Conservation (phyloP, 2,113 vertebrate genomes). For the Abramis brama region DNA sequence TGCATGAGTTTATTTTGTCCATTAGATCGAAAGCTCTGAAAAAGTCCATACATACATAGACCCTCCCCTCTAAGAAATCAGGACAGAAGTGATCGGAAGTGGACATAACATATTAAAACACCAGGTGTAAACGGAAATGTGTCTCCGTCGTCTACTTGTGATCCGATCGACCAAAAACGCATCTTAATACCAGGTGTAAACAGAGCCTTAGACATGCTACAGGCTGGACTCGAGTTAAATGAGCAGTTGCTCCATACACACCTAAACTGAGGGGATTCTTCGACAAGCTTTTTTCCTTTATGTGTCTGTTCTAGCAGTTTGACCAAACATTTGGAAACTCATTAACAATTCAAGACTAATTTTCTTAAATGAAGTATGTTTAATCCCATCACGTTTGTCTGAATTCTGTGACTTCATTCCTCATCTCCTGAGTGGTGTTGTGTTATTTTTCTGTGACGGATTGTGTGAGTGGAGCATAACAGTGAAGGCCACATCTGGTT, state of each 20-base stretch:
- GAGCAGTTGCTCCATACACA: background rate
- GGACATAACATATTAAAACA: too few relatives aligned
- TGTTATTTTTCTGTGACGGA: slow-evolving; percentile 14
- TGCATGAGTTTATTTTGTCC: too few relatives aligned
- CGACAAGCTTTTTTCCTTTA: background rate
- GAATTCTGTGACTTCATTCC: background rate
- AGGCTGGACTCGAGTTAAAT: too few relatives aligned
- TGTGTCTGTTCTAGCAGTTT: background rate
- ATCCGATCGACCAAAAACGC: too few relatives aligned
- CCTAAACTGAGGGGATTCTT: background rate
- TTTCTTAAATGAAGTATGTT: background rate
- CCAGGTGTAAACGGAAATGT: too few relatives aligned
- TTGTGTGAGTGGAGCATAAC: slow-evolving; percentile 1
- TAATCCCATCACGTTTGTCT: background rate
- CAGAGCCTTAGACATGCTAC: too few relatives aligned
- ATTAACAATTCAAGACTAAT: background rate
- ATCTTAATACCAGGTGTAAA: too few relatives aligned
- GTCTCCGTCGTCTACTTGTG: too few relatives aligned
- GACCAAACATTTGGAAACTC: background rate
- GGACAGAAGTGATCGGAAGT: too few relatives aligned
- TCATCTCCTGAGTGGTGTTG: background rate
- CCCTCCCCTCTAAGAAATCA: too few relatives aligned
- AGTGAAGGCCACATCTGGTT: slow-evolving; percentile 8
- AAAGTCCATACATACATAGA: too few relatives aligned
- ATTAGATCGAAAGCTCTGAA: too few relatives aligned